These are phyloP conservation scores for Gortyna flavago DNA, from an alignment of 2,888 invertebrate genomes.

Conservation along the genomic window DNA sequence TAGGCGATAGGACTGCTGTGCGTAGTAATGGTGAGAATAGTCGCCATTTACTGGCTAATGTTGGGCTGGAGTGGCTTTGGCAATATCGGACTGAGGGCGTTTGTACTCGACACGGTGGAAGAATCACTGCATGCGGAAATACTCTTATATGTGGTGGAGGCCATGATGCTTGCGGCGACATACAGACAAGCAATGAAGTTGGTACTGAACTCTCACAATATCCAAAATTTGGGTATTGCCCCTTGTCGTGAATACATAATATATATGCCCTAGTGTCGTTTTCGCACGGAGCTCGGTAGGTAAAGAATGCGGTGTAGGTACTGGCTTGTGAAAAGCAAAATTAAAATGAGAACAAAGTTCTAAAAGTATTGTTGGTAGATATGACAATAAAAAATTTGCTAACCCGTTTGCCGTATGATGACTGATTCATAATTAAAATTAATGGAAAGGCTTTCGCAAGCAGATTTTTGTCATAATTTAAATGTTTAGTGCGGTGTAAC, in stretches of 20 bases:
- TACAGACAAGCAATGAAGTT: neutral
- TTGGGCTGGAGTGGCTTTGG: conserved; percentile 39
- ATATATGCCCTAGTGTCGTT: conserved; percentile 34
- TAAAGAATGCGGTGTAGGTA: conserved; percentile 15
- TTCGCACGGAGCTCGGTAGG: conserved; percentile 17
- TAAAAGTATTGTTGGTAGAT: conserved; percentile 47
- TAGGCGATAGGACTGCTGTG: conserved; percentile 38
- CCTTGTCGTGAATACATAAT: conserved; percentile 16
- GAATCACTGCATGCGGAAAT: neutral
- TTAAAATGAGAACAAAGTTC: conserved; percentile 58
- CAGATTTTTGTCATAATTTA: conserved; percentile 35
- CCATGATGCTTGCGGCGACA: neutral
- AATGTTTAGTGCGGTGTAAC: conserved; percentile 50
- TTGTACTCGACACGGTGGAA: conserved; percentile 20
- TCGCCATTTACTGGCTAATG: conserved; percentile 24
- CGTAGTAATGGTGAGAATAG: conserved; percentile 15
- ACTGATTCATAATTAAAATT: conserved; percentile 40
- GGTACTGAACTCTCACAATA: neutral
- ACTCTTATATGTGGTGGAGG: neutral
- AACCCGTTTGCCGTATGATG: conserved; percentile 38
- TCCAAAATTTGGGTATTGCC: neutral
- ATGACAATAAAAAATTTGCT: conserved; percentile 60
- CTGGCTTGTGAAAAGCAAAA: conserved; percentile 18
- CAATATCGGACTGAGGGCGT: conserved; percentile 33
- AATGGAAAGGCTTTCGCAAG: conserved; percentile 33